Conservation (phyloP, 2,888 invertebrate species). For the Philereme vetulata region DNA sequence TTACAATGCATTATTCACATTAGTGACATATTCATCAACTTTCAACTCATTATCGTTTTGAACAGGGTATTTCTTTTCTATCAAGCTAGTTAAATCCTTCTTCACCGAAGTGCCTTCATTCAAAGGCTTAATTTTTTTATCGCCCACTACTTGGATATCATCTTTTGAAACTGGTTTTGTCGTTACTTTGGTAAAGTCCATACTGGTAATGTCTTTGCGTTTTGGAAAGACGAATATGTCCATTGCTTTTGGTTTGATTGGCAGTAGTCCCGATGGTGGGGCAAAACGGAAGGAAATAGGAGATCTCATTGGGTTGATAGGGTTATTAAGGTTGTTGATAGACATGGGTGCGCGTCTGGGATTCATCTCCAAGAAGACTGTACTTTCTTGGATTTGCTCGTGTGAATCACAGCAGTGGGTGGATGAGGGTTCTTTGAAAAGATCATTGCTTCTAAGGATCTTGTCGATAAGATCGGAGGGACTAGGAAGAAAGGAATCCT, state of each 20-base stretch:
- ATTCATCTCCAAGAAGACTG: slow-evolving; percentile 58
- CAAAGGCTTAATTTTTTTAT: slow-evolving; percentile 51
- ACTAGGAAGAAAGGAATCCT: slow-evolving; percentile 47
- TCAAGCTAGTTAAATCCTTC: slow-evolving; percentile 56
- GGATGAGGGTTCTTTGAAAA: slow-evolving; percentile 63
- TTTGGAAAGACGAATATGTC: slow-evolving; percentile 71
- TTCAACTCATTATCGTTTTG: slow-evolving; percentile 37
- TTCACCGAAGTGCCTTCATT: slow-evolving; percentile 52
- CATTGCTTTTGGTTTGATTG: slow-evolving; percentile 56
- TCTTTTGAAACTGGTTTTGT: slow-evolving; percentile 49
- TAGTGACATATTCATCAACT: slow-evolving; percentile 33
- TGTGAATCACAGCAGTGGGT: slow-evolving; percentile 68
- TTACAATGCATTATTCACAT: slow-evolving; percentile 43
- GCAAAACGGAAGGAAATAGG: slow-evolving; percentile 9
- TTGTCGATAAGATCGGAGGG: slow-evolving; percentile 62
- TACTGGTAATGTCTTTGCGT: slow-evolving; percentile 48
- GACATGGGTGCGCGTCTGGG: slow-evolving; percentile 45
- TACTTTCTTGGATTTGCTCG: slow-evolving; percentile 63
- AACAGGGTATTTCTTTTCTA: slow-evolving; percentile 38
- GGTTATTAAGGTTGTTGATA: slow-evolving; percentile 25
- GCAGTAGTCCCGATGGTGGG: slow-evolving; percentile 7
- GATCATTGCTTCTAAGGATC: slow-evolving; percentile 59
- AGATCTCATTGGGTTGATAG: slow-evolving; percentile 3
- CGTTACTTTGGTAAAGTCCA: slow-evolving; percentile 38
- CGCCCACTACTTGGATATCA: slow-evolving; percentile 60